A percentile compares a stretch with the other conserved stretches of the same genome.
phyloP scores from a whole-genome alignment of 1,140 invertebrate genomes.

The Ceratoteleas bidentatus region DNA sequence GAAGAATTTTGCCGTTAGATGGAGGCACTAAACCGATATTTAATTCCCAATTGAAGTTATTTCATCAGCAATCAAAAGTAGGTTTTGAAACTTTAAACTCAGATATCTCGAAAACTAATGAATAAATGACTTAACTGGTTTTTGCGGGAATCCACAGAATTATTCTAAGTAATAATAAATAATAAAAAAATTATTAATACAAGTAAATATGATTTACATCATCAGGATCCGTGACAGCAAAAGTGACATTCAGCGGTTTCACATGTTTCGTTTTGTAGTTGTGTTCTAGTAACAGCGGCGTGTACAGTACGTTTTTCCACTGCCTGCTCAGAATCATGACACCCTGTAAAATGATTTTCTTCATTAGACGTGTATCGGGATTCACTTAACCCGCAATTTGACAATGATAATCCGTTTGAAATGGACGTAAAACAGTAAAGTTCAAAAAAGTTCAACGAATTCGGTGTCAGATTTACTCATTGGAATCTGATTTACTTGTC shows the following conservation, averaged over 20 bases:
- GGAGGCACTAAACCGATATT: too few species aligned
- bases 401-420: constrained; percentile 1
- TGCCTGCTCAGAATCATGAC: constrained; percentile 95
- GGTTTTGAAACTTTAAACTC: too few species aligned
- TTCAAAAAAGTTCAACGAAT: neutral
- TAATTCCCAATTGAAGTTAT: too few species aligned
- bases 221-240: constrained; percentile 90
- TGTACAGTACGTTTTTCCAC: constrained; percentile 98
- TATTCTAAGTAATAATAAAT: too few species aligned
- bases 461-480: neutral
- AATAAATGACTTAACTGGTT: too few species aligned
- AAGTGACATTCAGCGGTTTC: constrained; percentile 93
- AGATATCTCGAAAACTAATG: too few species aligned
- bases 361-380: constrained; percentile 40
- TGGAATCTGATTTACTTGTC: constrained; percentile 83
- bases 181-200: too few species aligned
- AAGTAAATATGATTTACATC: constrained; percentile 84
- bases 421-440: neutral
- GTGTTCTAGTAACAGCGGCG: constrained; percentile 93
- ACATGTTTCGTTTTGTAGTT: constrained; percentile 92
- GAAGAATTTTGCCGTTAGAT: too few species aligned
- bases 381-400: neutral
- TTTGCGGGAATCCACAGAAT: too few species aligned
- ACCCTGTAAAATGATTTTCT: constrained; percentile 82
- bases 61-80: too few species aligned